phyloP scores from a whole-genome alignment of 1,140 invertebrate genomes.

The Calephelis nemesis region DNA sequence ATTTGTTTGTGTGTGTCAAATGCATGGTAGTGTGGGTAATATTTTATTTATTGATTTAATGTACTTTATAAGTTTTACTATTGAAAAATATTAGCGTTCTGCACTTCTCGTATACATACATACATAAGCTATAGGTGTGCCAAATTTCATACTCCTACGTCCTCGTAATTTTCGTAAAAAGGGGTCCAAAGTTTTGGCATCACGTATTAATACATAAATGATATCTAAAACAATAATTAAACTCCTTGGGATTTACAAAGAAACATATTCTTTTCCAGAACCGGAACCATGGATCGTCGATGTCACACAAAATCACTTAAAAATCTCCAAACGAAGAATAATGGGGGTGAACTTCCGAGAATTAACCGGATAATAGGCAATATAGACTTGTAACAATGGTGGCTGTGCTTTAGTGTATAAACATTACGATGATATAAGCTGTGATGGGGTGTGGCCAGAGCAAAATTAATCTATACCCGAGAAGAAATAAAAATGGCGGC shows the following conservation, averaged over 20 bases:
- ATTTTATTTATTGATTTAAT: too few species aligned
- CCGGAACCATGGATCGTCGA: constrained; percentile 34
- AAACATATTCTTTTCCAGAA: constrained; percentile 37
- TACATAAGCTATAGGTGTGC: too few species aligned
- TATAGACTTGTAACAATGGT: constrained; percentile 9
- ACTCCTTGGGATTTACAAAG: not conserved
- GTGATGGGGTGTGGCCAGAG: constrained; percentile 79
- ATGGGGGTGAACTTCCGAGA: constrained; percentile 31
- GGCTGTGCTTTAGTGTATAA: constrained; percentile 29
- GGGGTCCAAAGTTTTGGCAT: too few species aligned
- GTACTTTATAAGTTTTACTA: too few species aligned
- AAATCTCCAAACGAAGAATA: constrained; percentile 39
- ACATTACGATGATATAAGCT: constrained; percentile 34
- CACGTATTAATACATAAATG: too few species aligned
- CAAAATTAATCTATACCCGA: constrained; percentile 78
- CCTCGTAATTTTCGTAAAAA: too few species aligned
- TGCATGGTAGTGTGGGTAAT: too few species aligned
- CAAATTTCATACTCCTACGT: too few species aligned
- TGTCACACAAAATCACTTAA: constrained; percentile 17
- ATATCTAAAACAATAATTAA: too few species aligned
- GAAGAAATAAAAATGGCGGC: constrained; percentile 73
- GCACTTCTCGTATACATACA: too few species aligned
- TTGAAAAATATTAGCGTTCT: too few species aligned
- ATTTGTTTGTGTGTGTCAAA: too few species aligned
- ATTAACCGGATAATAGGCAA: constrained; percentile 17